A percentile compares a stretch with the other conserved stretches of the same genome.
These are phyloP conservation scores for Reticulitermes lucifugus DNA, from an alignment of 2,888 invertebrate genomes.

Conservation along the genomic window DNA sequence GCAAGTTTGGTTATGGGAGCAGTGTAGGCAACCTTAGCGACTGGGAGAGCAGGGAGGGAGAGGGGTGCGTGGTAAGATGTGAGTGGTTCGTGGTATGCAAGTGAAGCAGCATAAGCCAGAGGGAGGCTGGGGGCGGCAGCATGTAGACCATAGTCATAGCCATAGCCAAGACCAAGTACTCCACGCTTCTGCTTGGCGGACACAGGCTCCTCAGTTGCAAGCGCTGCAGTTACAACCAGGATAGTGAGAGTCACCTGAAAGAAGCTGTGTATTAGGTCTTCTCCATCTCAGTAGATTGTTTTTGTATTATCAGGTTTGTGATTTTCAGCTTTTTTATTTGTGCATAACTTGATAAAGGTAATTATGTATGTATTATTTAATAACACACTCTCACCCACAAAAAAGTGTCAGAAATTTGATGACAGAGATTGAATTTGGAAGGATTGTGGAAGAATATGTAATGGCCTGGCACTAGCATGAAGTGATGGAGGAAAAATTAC, in stretches of 20 bases:
- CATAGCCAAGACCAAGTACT: slow-evolving; percentile 2
- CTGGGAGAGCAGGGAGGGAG: slow-evolving; percentile 6
- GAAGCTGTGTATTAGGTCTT: no score
- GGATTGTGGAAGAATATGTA: no score
- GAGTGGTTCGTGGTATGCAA: background rate
- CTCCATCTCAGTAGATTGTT: no score
- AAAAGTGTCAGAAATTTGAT: no score
- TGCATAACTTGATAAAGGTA: no score
- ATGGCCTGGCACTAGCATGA: no score
- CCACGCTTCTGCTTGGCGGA: slow-evolving; percentile 27
- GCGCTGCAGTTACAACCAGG: background rate
- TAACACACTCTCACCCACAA: no score
- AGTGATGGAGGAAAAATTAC: no score
- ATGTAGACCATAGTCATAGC: background rate
- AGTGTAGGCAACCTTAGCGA: slow-evolving; percentile 9
- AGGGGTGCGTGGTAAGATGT: background rate
- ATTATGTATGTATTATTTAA: no score
- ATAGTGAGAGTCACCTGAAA: background rate
- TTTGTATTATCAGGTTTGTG: no score
- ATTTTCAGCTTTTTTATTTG: no score
- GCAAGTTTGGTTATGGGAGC: slow-evolving; percentile 12
- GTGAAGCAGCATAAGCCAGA: slow-evolving; percentile 6
- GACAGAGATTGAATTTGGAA: no score
- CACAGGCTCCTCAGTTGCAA: background rate
- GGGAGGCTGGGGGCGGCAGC: slow-evolving; percentile 10